Conservation (phyloP, 1,140 invertebrate species). For the Heliothis subflexa region DNA sequence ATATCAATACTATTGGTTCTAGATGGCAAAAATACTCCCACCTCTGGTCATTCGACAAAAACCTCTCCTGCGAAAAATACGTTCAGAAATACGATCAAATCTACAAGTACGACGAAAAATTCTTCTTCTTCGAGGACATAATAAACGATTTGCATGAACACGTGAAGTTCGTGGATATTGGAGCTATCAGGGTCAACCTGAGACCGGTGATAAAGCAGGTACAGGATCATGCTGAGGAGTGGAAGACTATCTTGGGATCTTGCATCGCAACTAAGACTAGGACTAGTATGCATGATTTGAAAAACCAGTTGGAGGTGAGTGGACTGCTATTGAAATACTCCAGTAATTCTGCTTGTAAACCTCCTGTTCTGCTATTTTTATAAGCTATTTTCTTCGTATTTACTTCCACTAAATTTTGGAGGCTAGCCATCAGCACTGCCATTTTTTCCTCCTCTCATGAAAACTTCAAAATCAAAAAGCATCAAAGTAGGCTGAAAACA, state of each 20-base stretch:
- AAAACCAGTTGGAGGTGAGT: conserved; percentile 87
- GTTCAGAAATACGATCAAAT: conserved; percentile 90
- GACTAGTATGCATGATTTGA: conserved; percentile 88
- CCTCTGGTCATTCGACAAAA: conserved; percentile 94
- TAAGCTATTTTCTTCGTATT: too few species aligned
- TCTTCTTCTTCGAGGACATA: conserved; percentile 93
- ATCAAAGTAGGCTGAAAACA: too few species aligned
- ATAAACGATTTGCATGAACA: conserved; percentile 90
- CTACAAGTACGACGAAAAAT: conserved; percentile 92
- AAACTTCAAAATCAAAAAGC: too few species aligned
- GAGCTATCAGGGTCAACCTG: conserved; percentile 90
- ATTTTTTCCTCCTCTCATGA: neutral
- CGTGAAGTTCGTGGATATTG: conserved; percentile 87
- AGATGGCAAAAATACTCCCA: conserved; percentile 92
- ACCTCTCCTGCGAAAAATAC: conserved; percentile 91
- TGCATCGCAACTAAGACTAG: conserved; percentile 87
- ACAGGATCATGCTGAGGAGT: conserved; percentile 89
- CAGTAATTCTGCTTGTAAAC: neutral
- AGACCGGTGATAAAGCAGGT: conserved; percentile 88
- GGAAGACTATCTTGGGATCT: conserved; percentile 89
- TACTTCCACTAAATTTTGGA: too few species aligned
- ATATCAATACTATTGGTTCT: conserved; percentile 48
- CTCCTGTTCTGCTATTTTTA: too few species aligned
- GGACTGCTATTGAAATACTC: neutral
- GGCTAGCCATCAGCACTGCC: too few species aligned